Conservation (phyloP, 2,113 vertebrate species). For the Scortum barcoo region DNA sequence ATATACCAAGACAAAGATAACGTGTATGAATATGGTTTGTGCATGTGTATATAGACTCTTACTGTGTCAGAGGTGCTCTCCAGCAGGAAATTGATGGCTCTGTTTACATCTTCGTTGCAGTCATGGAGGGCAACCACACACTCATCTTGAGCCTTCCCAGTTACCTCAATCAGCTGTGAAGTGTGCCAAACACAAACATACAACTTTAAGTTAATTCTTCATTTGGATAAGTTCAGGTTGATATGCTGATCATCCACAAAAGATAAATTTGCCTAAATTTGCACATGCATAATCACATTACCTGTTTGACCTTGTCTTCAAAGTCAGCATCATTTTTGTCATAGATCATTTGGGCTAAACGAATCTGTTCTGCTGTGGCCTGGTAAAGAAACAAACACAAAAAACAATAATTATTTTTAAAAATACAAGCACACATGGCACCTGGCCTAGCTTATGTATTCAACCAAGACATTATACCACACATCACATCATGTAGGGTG, state of each 20-base stretch:
- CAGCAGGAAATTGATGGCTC: conserved; percentile 95
- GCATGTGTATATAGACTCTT: conserved; percentile 30
- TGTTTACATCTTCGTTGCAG: conserved; percentile 95
- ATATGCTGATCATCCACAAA: background rate
- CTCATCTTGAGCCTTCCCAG: conserved; percentile 95
- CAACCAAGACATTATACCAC: background rate
- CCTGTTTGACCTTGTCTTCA: conserved; percentile 98
- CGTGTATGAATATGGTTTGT: background rate
- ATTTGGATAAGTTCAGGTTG: background rate
- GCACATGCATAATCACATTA: conserved; percentile 57
- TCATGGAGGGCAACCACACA: conserved; percentile 96
- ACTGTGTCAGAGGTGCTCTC: conserved; percentile 94
- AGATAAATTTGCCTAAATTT: background rate
- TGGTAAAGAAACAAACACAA: conserved; percentile 76
- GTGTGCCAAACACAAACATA: conserved; percentile 2
- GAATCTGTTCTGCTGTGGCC: conserved; percentile 99
- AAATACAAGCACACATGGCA: background rate
- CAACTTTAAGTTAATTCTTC: background rate
- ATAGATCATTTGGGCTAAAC: conserved; percentile 96
- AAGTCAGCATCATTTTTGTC: conserved; percentile 97
- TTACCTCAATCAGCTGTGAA: conserved; percentile 95
- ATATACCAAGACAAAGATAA: no score
- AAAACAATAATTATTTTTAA: no score
- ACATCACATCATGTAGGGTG: no score
- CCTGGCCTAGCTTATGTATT: background rate